Base-by-base conservation (phyloP, 2,888 invertebrate genomes). In the Chelonus formosanus region DNA sequence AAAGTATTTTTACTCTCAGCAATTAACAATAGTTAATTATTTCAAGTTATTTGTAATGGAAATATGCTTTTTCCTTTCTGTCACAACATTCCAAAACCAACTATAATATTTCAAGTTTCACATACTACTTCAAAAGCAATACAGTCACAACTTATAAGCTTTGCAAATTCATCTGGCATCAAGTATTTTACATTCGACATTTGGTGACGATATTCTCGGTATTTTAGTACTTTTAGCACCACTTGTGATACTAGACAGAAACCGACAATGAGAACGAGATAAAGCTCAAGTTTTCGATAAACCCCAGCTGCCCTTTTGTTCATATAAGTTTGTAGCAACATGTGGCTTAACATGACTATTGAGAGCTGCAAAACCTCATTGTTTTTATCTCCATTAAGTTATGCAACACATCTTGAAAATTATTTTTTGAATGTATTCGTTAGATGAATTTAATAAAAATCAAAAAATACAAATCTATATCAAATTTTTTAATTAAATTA, bases 341-440 rank as follows among this genome's bases (percentile, higher is more conserved):
- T 74, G 79, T 78, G 78, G 78, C 71, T 71, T 71, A 70, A 77
- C 78, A 78, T 68, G 70, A 70, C 69, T 63, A 63, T 55, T 50
- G 65, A 59, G 63, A 70, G 59, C 68, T 71, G 63, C 64, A 63
- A 68, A 68, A 67, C 44, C 10, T 20, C 48, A 20, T 8, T 20
- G n/a, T 48, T 20, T 20, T 20, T 20, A 20, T 20, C 20, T 5
- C 10, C 10, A 48, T 48, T 2, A 40, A 40, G 6, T 6, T 40
- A 40, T 40, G 1, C 40, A 40, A 40, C 6, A 40, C 3, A 40
- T 40, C 6, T 40, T 20, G 20, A 40, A 5, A 6, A 40, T 40
- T 40, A 5, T 40, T 40, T 40, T 40, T 6, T 3, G 40, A 40
- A 40, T 20, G 1, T 20, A 20, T 20, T 40, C 6, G 40, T 40